These are phyloP conservation scores for Neodontobutis hainanensis DNA, from an alignment of 2,113 vertebrate species.

Conservation along the genomic window DNA sequence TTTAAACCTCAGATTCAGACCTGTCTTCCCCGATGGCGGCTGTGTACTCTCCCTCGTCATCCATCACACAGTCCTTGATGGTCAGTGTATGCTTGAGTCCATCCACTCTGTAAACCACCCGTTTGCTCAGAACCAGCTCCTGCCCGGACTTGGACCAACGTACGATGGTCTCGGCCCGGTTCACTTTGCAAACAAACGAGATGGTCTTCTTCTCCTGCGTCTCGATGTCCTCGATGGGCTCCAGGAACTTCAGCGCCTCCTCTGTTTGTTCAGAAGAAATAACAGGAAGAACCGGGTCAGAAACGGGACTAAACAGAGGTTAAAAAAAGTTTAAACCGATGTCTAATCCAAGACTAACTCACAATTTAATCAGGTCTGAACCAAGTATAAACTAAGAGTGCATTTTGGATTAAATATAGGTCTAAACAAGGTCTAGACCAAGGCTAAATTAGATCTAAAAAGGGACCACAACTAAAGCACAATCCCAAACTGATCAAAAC, in stretches of 20 bases:
- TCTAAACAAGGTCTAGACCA: background rate
- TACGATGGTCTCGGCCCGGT: slow-evolving; percentile 90
- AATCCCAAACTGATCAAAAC: no score
- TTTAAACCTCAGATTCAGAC: background rate
- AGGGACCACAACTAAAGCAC: no score
- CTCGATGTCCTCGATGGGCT: slow-evolving; percentile 92
- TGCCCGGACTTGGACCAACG: slow-evolving; percentile 92
- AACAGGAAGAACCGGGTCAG: background rate
- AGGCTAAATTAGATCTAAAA: no score
- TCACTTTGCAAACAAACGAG: slow-evolving; percentile 94
- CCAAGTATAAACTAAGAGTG: no score
- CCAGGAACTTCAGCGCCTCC: slow-evolving; percentile 90
- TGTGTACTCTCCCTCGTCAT: slow-evolving; percentile 94
- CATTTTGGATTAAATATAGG: background rate
- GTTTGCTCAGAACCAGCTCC: slow-evolving; percentile 88
- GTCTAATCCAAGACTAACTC: background rate
- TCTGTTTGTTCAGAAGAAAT: slow-evolving; percentile 73
- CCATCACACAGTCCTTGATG: slow-evolving; percentile 91
- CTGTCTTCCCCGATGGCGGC: slow-evolving; percentile 89
- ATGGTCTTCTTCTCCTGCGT: slow-evolving; percentile 96
- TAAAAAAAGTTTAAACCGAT: no score
- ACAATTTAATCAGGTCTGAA: background rate
- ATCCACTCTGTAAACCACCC: slow-evolving; percentile 88
- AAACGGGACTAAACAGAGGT: background rate
- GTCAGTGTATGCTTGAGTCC: slow-evolving; percentile 92